Conservation (phyloP, 2,888 invertebrate species). For the Eilema caniola region DNA sequence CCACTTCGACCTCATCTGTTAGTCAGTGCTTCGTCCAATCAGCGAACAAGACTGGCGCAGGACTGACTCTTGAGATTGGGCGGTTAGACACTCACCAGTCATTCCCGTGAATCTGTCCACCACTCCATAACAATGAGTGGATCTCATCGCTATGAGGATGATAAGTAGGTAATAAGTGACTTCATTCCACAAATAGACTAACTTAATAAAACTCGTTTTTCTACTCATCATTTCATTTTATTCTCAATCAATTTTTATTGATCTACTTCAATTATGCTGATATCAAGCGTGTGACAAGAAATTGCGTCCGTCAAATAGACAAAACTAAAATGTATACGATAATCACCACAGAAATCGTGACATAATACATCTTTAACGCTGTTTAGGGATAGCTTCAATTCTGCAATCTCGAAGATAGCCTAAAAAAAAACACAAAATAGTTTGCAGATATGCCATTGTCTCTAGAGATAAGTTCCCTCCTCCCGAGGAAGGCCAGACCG, state of each 20-base stretch:
- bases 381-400: conserved; percentile 49
- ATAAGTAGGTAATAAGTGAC: too few relatives aligned
- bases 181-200: not conserved
- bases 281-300: conserved; percentile 56
- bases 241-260: conserved; percentile 34
- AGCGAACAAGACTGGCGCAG: too few relatives aligned
- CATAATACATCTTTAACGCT: conserved; percentile 56
- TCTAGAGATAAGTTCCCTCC: too few relatives aligned
- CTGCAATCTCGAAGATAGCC: conserved; percentile 4
- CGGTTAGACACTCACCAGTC: too few relatives aligned
- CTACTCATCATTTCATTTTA: not conserved
- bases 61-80: too few relatives aligned
- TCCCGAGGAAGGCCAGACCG: too few relatives aligned
- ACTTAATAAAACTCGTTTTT: not conserved
- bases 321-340: conserved; percentile 47
- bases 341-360: conserved; percentile 65
- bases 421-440: conserved; percentile 42
- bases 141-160: too few relatives aligned
- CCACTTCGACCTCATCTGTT: too few relatives aligned
- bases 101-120: too few relatives aligned
- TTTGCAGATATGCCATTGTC: not conserved
- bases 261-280: conserved; percentile 47
- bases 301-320: conserved; percentile 30
- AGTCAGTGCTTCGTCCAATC: too few relatives aligned
- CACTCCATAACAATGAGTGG: too few relatives aligned